A percentile compares a stretch with the other conserved stretches of the same genome.
These are phyloP conservation scores for Cosmorhoe ocellata DNA, from an alignment of 2,888 invertebrate species.

Conservation along the genomic window DNA sequence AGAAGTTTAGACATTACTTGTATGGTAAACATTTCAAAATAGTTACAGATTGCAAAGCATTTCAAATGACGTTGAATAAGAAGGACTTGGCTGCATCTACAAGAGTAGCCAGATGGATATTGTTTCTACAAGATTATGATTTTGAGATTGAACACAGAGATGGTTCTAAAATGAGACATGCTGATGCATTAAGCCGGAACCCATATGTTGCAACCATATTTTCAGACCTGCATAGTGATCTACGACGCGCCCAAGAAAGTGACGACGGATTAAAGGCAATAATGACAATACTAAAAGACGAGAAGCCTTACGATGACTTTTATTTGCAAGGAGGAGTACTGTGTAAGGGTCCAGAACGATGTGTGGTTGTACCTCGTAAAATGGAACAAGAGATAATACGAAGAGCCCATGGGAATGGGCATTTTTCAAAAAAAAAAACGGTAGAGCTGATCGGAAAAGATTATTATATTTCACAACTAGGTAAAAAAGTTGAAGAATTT, in stretches of 20 bases:
- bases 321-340: slow-evolving; percentile 32
- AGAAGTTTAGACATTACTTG: slow-evolving; percentile 26
- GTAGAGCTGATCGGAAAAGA: neutral
- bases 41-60: slow-evolving; percentile 14
- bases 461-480: slow-evolving; percentile 3
- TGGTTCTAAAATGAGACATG: slow-evolving; percentile 29
- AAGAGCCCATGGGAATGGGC: slow-evolving; percentile 30
- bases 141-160: slow-evolving; percentile 24
- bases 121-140: slow-evolving; percentile 29
- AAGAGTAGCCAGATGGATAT: slow-evolving; percentile 29
- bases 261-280: slow-evolving; percentile 34
- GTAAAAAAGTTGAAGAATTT: slow-evolving; percentile 28
- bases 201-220: neutral
- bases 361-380: slow-evolving; percentile 28
- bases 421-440: slow-evolving; percentile 13
- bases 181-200: slow-evolving; percentile 30
- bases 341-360: slow-evolving; percentile 25
- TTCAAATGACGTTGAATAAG: slow-evolving; percentile 21
- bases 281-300: slow-evolving; percentile 20
- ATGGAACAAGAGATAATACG: slow-evolving; percentile 38
- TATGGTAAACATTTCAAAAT: slow-evolving; percentile 29
- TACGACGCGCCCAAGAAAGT: slow-evolving; percentile 25
- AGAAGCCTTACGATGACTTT: slow-evolving; percentile 18
- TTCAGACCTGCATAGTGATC: slow-evolving; percentile 14
- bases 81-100: slow-evolving; percentile 18